These are phyloP conservation scores for Daphoenositta chrysoptera DNA, from an alignment of 2,113 vertebrate genomes.

Conservation along the genomic window DNA sequence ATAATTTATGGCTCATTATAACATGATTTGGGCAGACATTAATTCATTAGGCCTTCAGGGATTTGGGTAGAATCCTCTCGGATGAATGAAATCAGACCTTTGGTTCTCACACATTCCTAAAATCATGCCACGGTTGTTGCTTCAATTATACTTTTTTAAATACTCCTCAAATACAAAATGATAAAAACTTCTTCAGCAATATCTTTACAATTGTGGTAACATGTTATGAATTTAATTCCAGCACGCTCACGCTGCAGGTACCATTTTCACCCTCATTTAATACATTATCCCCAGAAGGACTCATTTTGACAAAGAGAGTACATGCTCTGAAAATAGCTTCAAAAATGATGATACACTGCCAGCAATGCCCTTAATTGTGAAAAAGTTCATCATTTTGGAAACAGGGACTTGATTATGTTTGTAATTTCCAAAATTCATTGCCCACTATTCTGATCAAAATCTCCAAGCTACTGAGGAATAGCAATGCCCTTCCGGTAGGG, in stretches of 20 bases:
- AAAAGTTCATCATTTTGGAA: neutral
- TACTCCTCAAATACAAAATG: neutral
- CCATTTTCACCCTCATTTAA: constrained; percentile 23
- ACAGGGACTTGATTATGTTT: neutral
- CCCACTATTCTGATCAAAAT: neutral
- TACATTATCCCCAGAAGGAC: neutral
- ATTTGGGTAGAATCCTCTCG: neutral
- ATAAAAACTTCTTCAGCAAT: constrained; percentile 24
- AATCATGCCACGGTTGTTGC: neutral
- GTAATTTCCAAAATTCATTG: neutral
- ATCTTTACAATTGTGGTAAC: neutral
- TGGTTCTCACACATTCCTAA: neutral
- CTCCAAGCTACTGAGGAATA: neutral
- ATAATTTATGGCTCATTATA: constrained; percentile 4
- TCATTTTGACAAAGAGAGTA: neutral
- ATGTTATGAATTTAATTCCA: neutral
- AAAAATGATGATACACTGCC: neutral
- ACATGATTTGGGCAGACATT: constrained; percentile 9
- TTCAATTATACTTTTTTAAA: constrained; percentile 11
- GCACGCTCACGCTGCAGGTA: neutral
- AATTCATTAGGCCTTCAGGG: constrained; percentile 16
- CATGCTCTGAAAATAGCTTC: neutral
- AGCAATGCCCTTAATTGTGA: neutral
- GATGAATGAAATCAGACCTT: constrained; percentile 8
- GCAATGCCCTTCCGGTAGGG: neutral